Conservation (phyloP, 2,113 vertebrate genomes). For the Chelonoidis abingdonii region DNA sequence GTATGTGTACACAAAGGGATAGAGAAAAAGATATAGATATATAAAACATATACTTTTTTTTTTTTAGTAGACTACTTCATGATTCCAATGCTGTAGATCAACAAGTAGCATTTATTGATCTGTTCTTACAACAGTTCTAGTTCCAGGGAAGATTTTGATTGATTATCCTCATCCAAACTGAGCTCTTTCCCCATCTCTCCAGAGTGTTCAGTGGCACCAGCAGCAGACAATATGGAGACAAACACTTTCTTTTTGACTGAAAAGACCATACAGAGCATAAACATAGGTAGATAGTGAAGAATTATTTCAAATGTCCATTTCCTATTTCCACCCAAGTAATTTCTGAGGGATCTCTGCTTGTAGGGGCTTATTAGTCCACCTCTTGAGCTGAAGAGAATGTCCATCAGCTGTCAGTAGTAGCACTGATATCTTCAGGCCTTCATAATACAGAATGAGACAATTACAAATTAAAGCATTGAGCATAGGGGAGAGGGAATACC, state of each 20-base stretch:
- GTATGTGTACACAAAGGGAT: neutral
- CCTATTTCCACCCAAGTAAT: neutral
- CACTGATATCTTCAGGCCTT: neutral
- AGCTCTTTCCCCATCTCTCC: slow-evolving; percentile 34
- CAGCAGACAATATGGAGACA: neutral
- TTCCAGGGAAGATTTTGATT: slow-evolving; percentile 66
- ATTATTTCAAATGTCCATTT: slow-evolving; percentile 3
- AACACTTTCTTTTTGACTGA: slow-evolving; percentile 31
- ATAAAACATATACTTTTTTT: neutral
- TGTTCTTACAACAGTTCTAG: slow-evolving; percentile 41
- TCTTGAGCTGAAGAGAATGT: neutral
- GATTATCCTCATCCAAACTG: slow-evolving; percentile 50
- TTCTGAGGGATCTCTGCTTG: neutral
- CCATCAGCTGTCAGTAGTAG: neutral
- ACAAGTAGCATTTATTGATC: slow-evolving; percentile 59
- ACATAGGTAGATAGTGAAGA: neutral
- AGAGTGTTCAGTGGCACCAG: neutral
- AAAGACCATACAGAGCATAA: neutral
- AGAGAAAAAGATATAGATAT: neutral
- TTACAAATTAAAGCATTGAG: neutral
- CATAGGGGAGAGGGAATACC: neutral
- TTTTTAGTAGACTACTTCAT: neutral
- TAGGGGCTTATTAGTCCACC: neutral
- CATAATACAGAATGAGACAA: neutral
- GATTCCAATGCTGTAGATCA: slow-evolving; percentile 30